Percentiles rank a stretch among this genome's conserved stretches.
phyloP scores from a whole-genome alignment of 23 tunicate species.

The Ascidia mentula region DNA sequence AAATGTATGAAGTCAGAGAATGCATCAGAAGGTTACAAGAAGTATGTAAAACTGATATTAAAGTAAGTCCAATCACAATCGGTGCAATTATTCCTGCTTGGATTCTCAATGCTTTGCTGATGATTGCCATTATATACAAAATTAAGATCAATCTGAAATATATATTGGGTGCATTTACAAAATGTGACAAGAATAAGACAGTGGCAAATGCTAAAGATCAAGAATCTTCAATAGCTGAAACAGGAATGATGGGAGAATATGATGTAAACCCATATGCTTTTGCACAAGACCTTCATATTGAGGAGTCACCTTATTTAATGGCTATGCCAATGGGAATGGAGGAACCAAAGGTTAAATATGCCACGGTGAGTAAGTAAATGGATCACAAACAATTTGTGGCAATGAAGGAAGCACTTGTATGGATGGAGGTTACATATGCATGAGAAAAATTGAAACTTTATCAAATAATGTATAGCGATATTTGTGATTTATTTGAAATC shows the following conservation, averaged over 20 bases:
- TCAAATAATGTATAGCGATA: too few species aligned
- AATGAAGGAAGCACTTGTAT: too few species aligned
- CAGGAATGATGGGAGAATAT: neutral
- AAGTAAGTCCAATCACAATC: neutral
- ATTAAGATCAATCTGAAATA: neutral
- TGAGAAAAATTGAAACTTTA: too few species aligned
- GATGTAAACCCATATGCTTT: constrained; percentile 4
- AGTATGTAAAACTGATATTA: neutral
- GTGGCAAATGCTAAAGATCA: neutral
- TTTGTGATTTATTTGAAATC: too few species aligned
- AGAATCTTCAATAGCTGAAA: neutral
- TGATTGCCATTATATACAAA: neutral
- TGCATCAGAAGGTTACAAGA: neutral
- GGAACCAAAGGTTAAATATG: neutral
- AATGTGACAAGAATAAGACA: neutral
- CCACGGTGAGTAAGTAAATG: neutral
- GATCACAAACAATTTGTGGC: too few species aligned
- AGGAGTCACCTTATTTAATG: neutral
- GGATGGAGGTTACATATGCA: too few species aligned
- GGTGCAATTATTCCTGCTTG: neutral
- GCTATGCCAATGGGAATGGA: neutral
- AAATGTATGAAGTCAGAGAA: neutral
- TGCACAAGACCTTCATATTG: neutral
- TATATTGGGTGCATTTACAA: neutral
- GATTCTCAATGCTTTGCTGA: neutral